Conservation (phyloP, 2,797 vertebrate genomes). For the Antennarius maculatus region DNA sequence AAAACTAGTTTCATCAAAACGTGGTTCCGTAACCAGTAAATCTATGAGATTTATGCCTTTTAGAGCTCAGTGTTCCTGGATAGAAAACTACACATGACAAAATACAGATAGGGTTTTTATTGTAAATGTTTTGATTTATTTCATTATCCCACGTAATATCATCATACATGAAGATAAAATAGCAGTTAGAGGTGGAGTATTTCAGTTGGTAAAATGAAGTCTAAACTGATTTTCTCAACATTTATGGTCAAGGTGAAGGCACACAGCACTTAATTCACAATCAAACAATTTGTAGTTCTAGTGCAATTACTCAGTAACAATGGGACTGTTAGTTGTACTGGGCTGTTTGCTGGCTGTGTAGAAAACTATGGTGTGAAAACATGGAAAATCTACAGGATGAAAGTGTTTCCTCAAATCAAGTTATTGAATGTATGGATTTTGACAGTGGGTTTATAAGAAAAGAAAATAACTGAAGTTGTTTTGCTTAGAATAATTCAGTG, state of each 20-base stretch:
- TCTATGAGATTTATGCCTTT: neutral
- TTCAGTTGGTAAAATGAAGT: too few species aligned
- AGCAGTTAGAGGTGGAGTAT: too few species aligned
- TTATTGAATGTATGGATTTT: too few species aligned
- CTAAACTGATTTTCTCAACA: too few species aligned
- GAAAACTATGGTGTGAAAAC: neutral
- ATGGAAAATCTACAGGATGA: too few species aligned
- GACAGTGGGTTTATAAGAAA: neutral
- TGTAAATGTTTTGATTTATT: neutral
- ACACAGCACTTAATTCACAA: neutral
- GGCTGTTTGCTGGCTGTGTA: neutral
- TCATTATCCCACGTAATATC: neutral
- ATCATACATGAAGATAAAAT: neutral
- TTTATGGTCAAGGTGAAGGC: too few species aligned
- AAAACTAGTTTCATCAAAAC: conserved; percentile 44
- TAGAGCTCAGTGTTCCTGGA: conserved; percentile 12
- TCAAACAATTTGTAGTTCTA: neutral
- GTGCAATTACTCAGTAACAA: neutral
- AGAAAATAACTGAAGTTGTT: conserved; percentile 8
- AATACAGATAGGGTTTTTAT: conserved; percentile 9
- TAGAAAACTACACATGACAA: neutral
- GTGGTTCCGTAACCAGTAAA: neutral
- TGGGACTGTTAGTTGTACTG: neutral
- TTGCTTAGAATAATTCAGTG: conserved; percentile 10
- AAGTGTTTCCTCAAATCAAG: too few species aligned